Percentiles rank a stretch among this genome's conserved stretches.
Evolutionary conservation across 1,140 invertebrate species (phyloP).

Genomic region (Drosophila dunni): DNA sequence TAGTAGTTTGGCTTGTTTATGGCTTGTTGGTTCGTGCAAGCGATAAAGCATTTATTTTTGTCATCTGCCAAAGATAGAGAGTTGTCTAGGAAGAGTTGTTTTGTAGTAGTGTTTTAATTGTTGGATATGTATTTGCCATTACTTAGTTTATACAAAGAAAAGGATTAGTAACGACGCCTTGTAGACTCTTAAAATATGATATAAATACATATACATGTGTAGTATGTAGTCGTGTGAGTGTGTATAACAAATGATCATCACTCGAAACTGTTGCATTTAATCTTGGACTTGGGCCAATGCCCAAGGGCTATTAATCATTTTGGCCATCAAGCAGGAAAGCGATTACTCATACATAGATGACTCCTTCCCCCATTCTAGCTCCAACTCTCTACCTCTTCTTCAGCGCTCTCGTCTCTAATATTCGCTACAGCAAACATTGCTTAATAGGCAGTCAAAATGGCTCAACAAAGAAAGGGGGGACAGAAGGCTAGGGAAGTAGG

Average conservation of each 20-base stretch:
- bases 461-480: conserved; percentile 47
- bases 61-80: conserved; percentile 35
- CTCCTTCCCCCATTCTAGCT: conserved; percentile 13
- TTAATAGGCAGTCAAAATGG: conserved; percentile 72
- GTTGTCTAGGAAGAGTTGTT: background rate
- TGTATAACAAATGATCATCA: conserved; percentile 77
- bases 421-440: conserved; percentile 70
- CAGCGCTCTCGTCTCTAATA: conserved; percentile 8
- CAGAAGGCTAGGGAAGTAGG: too few relatives aligned
- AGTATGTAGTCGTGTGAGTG: conserved; percentile 28
- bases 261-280: conserved; percentile 80
- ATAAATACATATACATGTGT: background rate
- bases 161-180: conserved; percentile 12
- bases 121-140: background rate
- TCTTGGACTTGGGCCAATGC: conserved; percentile 78
- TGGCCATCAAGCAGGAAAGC: conserved; percentile 80
- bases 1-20: conserved; percentile 65
- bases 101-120: conserved; percentile 4
- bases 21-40: conserved; percentile 70
- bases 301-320: conserved; percentile 75
- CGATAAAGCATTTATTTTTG: conserved; percentile 62
- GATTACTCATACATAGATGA: conserved; percentile 80
- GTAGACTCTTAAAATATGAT: conserved; percentile 15
- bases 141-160: conserved; percentile 16
- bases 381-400: background rate